Conservation (phyloP, 2,797 vertebrate species). For the Micropoecilia bifurca region DNA sequence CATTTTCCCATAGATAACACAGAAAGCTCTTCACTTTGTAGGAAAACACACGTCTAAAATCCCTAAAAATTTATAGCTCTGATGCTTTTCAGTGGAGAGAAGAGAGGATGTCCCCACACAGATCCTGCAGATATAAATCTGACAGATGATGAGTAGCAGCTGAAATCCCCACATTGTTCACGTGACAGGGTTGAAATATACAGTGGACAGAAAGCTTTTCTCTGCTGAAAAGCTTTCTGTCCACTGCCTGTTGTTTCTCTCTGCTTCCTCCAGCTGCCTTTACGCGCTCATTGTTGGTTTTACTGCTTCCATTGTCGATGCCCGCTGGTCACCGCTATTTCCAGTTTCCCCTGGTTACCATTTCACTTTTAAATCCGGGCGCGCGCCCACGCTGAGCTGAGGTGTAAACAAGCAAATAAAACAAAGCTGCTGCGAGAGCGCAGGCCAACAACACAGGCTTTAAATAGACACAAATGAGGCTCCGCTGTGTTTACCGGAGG, state of each 20-base stretch:
- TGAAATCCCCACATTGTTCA: constrained; percentile 34
- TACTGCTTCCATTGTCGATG: constrained; percentile 44
- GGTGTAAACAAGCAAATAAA: constrained; percentile 48
- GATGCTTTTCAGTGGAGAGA: constrained; percentile 5
- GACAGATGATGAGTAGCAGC: constrained; percentile 8
- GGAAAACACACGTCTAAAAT: constrained; percentile 2
- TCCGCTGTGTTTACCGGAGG: neutral
- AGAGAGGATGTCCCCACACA: neutral
- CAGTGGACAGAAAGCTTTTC: too few relatives aligned
- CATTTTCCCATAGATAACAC: constrained; percentile 11
- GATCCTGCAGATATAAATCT: constrained; percentile 13
- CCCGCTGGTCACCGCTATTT: constrained; percentile 44
- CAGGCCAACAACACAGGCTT: constrained; percentile 10
- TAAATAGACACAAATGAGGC: constrained; percentile 10
- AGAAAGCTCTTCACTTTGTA: neutral
- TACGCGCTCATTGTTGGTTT: constrained; percentile 45
- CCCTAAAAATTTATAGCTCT: constrained; percentile 7
- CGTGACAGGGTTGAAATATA: constrained; percentile 61
- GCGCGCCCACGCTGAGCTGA: constrained; percentile 26
- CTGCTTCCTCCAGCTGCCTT: constrained; percentile 25
- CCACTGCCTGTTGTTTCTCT: constrained; percentile 35
- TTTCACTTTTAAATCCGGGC: constrained; percentile 53
- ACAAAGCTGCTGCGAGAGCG: constrained; percentile 34
- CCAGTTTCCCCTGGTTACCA: constrained; percentile 67
- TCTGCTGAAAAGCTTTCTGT: constrained; percentile 41